phyloP scores from a whole-genome alignment of 2,113 vertebrate genomes.

The Chaetops frenatus region DNA sequence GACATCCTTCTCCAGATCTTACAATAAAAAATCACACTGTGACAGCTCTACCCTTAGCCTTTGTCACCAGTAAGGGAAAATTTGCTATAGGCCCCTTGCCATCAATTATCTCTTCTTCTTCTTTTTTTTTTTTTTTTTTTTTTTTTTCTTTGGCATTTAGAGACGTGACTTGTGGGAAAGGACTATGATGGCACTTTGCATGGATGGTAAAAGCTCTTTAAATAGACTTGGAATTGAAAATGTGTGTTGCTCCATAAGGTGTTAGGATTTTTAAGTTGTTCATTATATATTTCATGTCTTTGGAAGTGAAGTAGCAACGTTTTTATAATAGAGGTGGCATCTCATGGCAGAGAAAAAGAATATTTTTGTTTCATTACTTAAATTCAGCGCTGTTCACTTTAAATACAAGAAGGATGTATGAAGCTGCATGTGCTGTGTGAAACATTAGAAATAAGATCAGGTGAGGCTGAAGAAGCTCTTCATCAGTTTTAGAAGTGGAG shows the following conservation, averaged over 20 bases:
- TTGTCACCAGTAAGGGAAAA: background rate
- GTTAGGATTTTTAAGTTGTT: background rate
- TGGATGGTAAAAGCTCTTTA: background rate
- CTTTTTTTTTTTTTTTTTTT: too few relatives aligned
- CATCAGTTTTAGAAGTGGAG: background rate
- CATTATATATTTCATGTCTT: background rate
- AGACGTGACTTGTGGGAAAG: background rate
- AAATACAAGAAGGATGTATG: background rate
- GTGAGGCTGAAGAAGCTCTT: background rate
- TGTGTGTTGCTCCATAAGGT: background rate
- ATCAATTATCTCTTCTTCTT: background rate
- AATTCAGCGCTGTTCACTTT: rapidly evolving
- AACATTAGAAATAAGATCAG: background rate
- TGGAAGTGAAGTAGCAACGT: background rate
- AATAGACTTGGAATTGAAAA: background rate
- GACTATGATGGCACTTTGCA: rapidly evolving
- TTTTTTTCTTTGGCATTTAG: background rate
- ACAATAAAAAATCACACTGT: background rate
- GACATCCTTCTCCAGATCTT: slow-evolving; percentile 11
- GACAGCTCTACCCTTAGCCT: slow-evolving; percentile 6
- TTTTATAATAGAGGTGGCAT: background rate
- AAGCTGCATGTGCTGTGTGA: background rate
- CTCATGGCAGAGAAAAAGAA: background rate
- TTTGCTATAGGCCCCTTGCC: background rate
- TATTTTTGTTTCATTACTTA: background rate